Evolutionary conservation across 2,797 vertebrate species (phyloP), one percentile per base, ranked within the genome.

Genomic region (Simalia tracyae): DNA sequence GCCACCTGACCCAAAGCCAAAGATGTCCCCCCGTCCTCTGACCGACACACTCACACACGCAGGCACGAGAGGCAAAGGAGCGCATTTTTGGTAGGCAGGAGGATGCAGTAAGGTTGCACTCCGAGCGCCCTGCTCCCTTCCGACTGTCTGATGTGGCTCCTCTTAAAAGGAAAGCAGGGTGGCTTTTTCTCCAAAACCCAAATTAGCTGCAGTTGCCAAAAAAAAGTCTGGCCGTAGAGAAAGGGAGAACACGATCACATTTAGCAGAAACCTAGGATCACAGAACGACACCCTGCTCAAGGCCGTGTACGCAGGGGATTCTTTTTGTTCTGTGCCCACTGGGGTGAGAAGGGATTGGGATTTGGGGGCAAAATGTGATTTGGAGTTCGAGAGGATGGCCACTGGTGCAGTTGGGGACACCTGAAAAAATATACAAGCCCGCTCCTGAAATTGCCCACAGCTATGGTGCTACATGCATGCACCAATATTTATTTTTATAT

Each of bases 1-100:
- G 63, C 26, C 63, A 3, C 10, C 8, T 24, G 63, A 64, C 26
- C 24, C 63, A 11, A 88, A 7, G 26, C 50, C 68, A 28, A 10
- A 24, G 0, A 0, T 2, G 24, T 61, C 57, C 28, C 0, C 12
- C 85, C 28, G 3, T 61, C 31, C 4, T 22, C 11, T 24, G 24
- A 63, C 61, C 8, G 1, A 19, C 2, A 10, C 9, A 1, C 24
- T 5, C 11, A 4, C 46, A 61, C 17, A 54, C 4, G 24, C 2
- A 15, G 15, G 15, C 72, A 36, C 15, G 6, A 56, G 26, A 26
- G 36, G 31, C 26, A 28, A 86, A 31, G 50, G 42, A 28, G 24
- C 9, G 0, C 1, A 2, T 91, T 11, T 31, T 8, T 36, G 11
- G 31, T 22, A 76, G 1, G 31, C 11, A 0, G 12, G 7, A 31